phyloP scores from a whole-genome alignment of 2,113 vertebrate species.

The Anoplopoma fimbria region DNA sequence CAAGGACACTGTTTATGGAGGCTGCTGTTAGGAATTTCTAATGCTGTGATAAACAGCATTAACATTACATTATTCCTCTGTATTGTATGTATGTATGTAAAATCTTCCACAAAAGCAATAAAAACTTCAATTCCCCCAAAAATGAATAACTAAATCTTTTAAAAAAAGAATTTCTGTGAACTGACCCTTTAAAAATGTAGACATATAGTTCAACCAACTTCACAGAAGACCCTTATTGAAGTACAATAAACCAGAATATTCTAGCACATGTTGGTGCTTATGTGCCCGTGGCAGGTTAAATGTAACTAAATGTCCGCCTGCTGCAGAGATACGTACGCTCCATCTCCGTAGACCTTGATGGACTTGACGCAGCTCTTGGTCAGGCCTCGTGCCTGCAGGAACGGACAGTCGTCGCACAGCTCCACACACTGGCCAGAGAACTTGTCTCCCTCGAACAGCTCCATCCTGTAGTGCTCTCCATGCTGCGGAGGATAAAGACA shows the following conservation, averaged over 20 bases:
- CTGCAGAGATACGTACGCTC: conserved; percentile 85
- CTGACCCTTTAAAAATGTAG: not conserved
- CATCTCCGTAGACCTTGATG: conserved; percentile 90
- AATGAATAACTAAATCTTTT: too few species aligned
- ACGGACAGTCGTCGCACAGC: conserved; percentile 90
- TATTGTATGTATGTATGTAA: not conserved
- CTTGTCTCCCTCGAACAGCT: conserved; percentile 90
- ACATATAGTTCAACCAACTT: not conserved
- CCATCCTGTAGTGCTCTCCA: conserved; percentile 89
- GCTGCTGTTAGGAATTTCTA: not conserved
- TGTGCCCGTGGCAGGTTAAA: not conserved
- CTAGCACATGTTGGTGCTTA: not conserved
- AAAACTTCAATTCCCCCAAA: not conserved
- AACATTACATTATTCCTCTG: not conserved
- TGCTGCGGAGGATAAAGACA: conserved; percentile 82
- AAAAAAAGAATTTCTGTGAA: not conserved
- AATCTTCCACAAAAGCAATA: not conserved
- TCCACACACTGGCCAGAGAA: conserved; percentile 90
- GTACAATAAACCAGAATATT: not conserved
- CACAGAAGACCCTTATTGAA: not conserved
- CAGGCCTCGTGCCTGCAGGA: conserved; percentile 90
- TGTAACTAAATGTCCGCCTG: not conserved
- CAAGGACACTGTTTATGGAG: not conserved
- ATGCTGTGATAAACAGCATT: not conserved
- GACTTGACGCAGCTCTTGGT: conserved; percentile 89